These are phyloP conservation scores for Azorinus chamasolen DNA, from an alignment of 2,888 invertebrate species.

Conservation along the genomic window DNA sequence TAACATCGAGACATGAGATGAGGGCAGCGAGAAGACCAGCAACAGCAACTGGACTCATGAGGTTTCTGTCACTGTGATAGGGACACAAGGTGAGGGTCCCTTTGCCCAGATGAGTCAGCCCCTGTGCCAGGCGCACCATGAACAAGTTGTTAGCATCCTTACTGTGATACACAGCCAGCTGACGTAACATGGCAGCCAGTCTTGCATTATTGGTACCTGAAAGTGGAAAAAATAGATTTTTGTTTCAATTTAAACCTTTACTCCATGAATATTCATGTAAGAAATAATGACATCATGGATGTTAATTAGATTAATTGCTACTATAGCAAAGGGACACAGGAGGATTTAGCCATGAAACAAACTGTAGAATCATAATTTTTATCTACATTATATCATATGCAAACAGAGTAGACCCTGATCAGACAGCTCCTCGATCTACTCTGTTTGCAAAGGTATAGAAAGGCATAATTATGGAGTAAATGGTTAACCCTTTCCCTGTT, in stretches of 20 bases:
- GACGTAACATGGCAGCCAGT: slow-evolving; percentile 98
- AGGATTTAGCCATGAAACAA: too few relatives aligned
- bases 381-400: too few relatives aligned
- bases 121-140: slow-evolving; percentile 99
- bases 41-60: slow-evolving; percentile 98
- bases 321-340: slow-evolving; percentile 96
- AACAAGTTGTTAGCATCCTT: slow-evolving; percentile 99
- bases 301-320: slow-evolving; percentile 98
- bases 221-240: slow-evolving; percentile 93
- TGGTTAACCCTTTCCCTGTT: too few relatives aligned
- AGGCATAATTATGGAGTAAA: too few relatives aligned
- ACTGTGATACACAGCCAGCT: slow-evolving; percentile 98
- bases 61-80: slow-evolving; percentile 97
- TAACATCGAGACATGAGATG: slow-evolving; percentile 98
- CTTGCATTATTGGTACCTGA: slow-evolving; percentile 89
- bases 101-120: slow-evolving; percentile 98
- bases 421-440: too few relatives aligned
- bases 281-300: too few relatives aligned
- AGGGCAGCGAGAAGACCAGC: slow-evolving; percentile 98
- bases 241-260: too few relatives aligned
- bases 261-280: too few relatives aligned
- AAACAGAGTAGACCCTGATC: too few relatives aligned
- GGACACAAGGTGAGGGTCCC: slow-evolving; percentile 98
- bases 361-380: too few relatives aligned
- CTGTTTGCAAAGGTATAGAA: too few relatives aligned